Conservation (phyloP, 2,113 vertebrate species). For the Bos indicus region DNA sequence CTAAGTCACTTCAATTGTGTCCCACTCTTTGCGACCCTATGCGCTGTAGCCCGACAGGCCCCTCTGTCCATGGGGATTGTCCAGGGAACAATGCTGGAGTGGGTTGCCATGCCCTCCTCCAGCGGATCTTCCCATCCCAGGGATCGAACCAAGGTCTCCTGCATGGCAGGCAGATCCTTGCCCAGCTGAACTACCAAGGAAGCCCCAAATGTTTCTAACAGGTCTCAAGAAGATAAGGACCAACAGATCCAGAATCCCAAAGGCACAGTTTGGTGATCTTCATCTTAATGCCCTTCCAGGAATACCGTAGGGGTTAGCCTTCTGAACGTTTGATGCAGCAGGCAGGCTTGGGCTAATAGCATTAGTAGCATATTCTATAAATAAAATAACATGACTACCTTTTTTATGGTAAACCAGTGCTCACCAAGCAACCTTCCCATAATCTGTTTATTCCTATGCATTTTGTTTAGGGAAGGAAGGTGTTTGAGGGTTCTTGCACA, state of each 20-base stretch:
- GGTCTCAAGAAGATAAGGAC: background rate
- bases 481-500: background rate
- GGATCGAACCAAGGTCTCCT: background rate
- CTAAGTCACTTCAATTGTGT: background rate
- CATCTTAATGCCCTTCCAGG: fast-evolving
- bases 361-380: background rate
- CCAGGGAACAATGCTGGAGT: background rate
- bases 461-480: background rate
- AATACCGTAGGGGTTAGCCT: too few relatives aligned
- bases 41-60: background rate
- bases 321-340: background rate
- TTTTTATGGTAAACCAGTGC: background rate
- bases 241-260: background rate
- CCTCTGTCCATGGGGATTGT: background rate
- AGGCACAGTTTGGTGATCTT: background rate
- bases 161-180: background rate
- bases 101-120: background rate
- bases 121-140: background rate
- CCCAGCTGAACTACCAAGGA: background rate
- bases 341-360: background rate
- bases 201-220: background rate
- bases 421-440: background rate
- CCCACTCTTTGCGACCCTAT: background rate
- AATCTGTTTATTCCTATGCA: background rate
- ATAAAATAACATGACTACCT: background rate